A percentile compares a stretch with the other conserved stretches of the same genome.
Evolutionary conservation across 2,888 invertebrate genomes (phyloP).

Genomic region (Heteropelma amictum): DNA sequence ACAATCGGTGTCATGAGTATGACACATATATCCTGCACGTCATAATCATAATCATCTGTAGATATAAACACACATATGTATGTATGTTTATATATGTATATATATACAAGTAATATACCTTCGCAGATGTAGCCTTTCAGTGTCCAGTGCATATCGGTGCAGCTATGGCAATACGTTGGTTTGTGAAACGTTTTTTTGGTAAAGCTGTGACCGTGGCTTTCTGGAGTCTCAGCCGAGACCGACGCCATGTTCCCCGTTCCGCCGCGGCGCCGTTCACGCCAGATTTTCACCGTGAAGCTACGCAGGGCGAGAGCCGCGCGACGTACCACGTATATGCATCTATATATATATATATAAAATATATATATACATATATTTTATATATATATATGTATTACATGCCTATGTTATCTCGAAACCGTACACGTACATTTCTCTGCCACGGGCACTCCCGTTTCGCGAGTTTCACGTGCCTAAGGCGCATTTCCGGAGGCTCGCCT

Average conservation of each 20-base stretch:
- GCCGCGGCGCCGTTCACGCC: conserved; percentile 81
- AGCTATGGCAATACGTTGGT: conserved; percentile 99
- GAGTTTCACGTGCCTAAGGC: conserved; percentile 72
- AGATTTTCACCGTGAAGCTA: conserved; percentile 82
- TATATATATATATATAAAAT: conserved; percentile 2
- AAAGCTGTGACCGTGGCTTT: conserved; percentile 95
- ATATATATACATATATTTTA: conserved; percentile 3
- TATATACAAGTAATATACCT: conserved; percentile 82
- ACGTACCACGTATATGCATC: conserved; percentile 60
- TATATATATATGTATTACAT: conserved; percentile 72
- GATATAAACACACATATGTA: neutral
- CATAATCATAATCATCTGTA: too few species aligned
- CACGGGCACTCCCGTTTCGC: conserved; percentile 62
- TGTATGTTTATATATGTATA: neutral
- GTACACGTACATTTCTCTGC: conserved; percentile 80
- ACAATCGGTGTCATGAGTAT: too few species aligned
- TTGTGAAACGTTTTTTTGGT: conserved; percentile 99
- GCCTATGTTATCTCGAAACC: conserved; percentile 80
- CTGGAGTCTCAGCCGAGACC: conserved; percentile 80
- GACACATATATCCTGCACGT: too few species aligned
- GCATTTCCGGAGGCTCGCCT: conserved; percentile 71
- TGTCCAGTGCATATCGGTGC: conserved; percentile 99
- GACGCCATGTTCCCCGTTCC: conserved; percentile 82
- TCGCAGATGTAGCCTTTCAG: conserved; percentile 99
- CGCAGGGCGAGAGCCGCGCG: conserved; percentile 75